These are phyloP conservation scores for Daboia siamensis DNA, from an alignment of 2,113 vertebrate species.

Conservation along the genomic window DNA sequence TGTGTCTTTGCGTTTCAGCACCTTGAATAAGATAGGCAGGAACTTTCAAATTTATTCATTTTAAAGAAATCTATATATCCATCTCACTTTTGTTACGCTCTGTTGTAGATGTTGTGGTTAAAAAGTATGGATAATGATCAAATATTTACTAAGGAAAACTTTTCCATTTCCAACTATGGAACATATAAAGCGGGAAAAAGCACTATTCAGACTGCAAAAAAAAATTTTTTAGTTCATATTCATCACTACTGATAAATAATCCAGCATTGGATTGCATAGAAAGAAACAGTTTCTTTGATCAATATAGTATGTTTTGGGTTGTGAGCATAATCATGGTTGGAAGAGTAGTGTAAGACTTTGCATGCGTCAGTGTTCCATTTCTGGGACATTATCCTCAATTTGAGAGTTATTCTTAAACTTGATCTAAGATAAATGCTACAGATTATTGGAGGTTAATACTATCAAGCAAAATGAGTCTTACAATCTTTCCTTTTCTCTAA, in stretches of 20 bases:
- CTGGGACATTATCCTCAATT: not conserved
- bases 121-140: not conserved
- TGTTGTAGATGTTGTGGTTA: not conserved
- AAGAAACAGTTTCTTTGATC: not conserved
- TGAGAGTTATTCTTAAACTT: not conserved
- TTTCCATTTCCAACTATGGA: not conserved
- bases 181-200: not conserved
- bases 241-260: not conserved
- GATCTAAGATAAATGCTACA: not conserved
- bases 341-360: not conserved
- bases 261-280: not conserved
- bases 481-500: not conserved
- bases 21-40: not conserved
- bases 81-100: not conserved
- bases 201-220: not conserved
- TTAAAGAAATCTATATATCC: not conserved
- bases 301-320: too few species aligned
- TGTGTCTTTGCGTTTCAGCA: not conserved
- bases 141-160: not conserved
- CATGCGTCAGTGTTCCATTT: too few species aligned
- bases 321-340: not conserved
- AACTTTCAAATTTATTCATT: not conserved
- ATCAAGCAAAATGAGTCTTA: too few species aligned
- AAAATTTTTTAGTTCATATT: not conserved
- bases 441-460: not conserved